Evolutionary conservation across 2,888 invertebrate species (phyloP), one percentile per base, ranked within the genome.

Genomic region (Tigriopus californicus): DNA sequence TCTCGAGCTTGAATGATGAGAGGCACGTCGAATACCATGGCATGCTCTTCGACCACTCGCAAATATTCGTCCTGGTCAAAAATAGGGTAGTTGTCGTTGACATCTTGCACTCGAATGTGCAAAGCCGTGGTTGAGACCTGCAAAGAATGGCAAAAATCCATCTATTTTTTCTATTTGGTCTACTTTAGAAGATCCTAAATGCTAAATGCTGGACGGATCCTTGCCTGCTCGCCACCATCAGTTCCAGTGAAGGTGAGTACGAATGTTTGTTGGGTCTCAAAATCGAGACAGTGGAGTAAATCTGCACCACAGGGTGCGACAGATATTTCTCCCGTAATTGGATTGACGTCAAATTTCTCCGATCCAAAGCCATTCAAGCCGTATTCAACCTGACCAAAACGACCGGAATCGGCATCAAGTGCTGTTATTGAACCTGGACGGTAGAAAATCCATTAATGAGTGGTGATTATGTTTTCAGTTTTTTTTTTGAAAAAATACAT

Each of bases 211-310:
- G 11, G 10, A 13, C n/a, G 1, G 18, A 13, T 47, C 47, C 33
- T 47, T 24, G 65, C 61, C 53, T 64, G 63, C 0, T 82, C 84
- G 0, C 88, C 87, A 0, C 85, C 85, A 67, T 90, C 89, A 62
- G 76, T 78, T 0, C 87, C 89, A 62, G 84, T 82, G 58, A 85
- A 75, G 0, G 83, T 85, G 60, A 89, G 70, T 61, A 84, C 84
- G 64, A 83, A 89, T 61, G 81, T 81, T 65, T 81, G 82, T 65
- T 85, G 84, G 12, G 77, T 77, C 68, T 90, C 89, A 67, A 84
- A 84, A 68, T 90, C 86, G 51, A 89, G 70, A 58, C 65, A 72
- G 63, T n/a, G 56, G 52, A 46, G 59, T 41, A 55, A 54, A 18
- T 62, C 60, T 13, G 42, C 58, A 13, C 66, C 66, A 60, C 67